phyloP scores from a whole-genome alignment of 37 sponge, comb jelly and placozoan species.

The Diacarnus erythraeanus region DNA sequence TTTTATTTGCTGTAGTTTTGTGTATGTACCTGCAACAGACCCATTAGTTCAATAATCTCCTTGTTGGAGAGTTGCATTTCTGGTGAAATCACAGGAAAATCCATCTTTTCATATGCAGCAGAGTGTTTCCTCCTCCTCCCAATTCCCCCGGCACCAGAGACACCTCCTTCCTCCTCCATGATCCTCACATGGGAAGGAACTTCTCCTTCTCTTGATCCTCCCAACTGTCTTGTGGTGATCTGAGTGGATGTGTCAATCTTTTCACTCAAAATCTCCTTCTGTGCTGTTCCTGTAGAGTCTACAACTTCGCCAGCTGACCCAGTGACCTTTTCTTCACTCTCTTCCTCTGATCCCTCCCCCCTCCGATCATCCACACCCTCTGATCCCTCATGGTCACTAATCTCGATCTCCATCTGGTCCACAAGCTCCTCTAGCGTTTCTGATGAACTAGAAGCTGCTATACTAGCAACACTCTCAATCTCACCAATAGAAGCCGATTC shows the following conservation, averaged over 20 bases:
- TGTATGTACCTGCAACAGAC: constrained; percentile 36
- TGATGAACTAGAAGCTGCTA: neutral
- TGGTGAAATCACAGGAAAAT: constrained; percentile 28
- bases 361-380: constrained; percentile 12
- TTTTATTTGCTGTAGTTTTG: too few relatives aligned
- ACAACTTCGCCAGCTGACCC: neutral
- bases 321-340: neutral
- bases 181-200: neutral
- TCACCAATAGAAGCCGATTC: constrained; percentile 3
- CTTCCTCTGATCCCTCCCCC: constrained; percentile 16
- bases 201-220: neutral
- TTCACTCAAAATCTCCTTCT: neutral
- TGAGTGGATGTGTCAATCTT: neutral
- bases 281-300: neutral
- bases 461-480: neutral
- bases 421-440: constrained; percentile 49
- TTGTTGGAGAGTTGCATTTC: constrained; percentile 40
- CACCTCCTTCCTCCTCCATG: neutral
- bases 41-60: constrained; percentile 41
- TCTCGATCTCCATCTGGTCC: constrained; percentile 77
- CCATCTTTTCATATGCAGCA: neutral
- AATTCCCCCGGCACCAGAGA: neutral
- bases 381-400: constrained; percentile 54
- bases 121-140: constrained; percentile 33
- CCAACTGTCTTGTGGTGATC: neutral